A percentile compares a stretch with the other conserved stretches of the same genome.
Conservation (phyloP, 1,140 invertebrate genomes). For the Drosophila funebris region DNA sequence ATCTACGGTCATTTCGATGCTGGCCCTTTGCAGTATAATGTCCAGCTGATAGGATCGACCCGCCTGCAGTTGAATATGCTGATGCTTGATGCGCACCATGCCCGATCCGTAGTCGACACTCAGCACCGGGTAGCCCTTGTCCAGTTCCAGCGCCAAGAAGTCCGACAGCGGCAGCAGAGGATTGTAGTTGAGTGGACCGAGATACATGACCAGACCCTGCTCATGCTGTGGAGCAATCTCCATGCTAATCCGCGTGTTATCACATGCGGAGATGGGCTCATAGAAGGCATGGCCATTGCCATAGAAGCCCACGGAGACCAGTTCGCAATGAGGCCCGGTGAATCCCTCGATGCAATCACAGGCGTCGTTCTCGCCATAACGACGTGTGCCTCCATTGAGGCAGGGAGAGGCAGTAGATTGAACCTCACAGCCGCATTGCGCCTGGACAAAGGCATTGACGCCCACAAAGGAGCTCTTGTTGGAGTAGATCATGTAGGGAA, state of each 20-base stretch:
- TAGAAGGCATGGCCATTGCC: constrained; percentile 96
- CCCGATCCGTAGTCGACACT: constrained; percentile 96
- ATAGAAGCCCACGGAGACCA: constrained; percentile 93
- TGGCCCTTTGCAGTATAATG: constrained; percentile 88
- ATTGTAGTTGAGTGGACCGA: constrained; percentile 91
- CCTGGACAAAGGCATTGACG: constrained; percentile 90
- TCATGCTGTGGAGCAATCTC: constrained; percentile 90
- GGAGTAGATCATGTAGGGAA: constrained; percentile 92
- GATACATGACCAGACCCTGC: constrained; percentile 94
- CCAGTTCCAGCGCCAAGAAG: constrained; percentile 95
- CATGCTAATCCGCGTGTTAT: constrained; percentile 90
- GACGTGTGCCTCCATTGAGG: constrained; percentile 88
- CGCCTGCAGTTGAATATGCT: constrained; percentile 90
- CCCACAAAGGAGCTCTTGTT: constrained; percentile 96
- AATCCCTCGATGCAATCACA: constrained; percentile 89
- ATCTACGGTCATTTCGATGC: constrained; percentile 91
- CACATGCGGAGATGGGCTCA: constrained; percentile 90
- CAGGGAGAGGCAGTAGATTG: constrained; percentile 85
- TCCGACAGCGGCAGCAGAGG: constrained; percentile 88
- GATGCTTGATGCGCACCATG: constrained; percentile 88
- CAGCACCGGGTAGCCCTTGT: constrained; percentile 92
- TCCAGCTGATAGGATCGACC: constrained; percentile 92
- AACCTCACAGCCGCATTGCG: constrained; percentile 89
- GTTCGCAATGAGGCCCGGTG: constrained; percentile 95
- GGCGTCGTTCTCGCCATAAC: constrained; percentile 84